Evolutionary conservation across 2,888 invertebrate species (phyloP).

Genomic region (Sarcophaga variegata): DNA sequence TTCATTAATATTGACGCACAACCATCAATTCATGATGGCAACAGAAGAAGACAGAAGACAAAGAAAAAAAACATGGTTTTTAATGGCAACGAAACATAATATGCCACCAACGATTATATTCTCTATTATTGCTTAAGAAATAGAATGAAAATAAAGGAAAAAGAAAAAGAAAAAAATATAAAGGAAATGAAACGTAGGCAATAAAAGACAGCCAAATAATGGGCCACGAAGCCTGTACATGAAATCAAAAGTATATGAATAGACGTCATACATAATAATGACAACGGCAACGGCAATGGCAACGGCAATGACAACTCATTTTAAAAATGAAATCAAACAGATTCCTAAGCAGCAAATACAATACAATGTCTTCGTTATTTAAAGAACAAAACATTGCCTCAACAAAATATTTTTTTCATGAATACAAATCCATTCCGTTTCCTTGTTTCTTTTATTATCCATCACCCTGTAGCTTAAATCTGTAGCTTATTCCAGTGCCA

Average conservation of each 20-base stretch:
- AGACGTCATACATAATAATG: too few species aligned
- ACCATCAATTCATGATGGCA: background rate
- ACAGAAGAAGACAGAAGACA: background rate
- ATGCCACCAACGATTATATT: conserved; percentile 32
- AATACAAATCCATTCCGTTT: too few species aligned
- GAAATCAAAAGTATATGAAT: conserved; percentile 38
- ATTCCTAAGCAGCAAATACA: background rate
- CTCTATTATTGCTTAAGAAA: conserved; percentile 13
- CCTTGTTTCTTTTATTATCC: too few species aligned
- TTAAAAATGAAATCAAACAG: conserved; percentile 10
- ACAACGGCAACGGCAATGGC: background rate
- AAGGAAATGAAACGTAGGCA: background rate
- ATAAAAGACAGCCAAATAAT: background rate
- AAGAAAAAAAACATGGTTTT: background rate
- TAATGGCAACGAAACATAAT: background rate
- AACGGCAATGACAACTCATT: conserved; percentile 21
- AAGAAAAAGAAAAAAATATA: background rate
- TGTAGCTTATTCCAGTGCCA: too few species aligned
- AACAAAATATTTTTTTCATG: too few species aligned
- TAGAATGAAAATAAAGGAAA: background rate
- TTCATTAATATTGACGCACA: conserved; percentile 7
- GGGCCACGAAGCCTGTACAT: background rate
- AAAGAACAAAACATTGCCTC: too few species aligned
- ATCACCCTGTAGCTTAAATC: too few species aligned
- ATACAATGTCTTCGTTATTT: too few species aligned